phyloP scores from a whole-genome alignment of 2,113 vertebrate genomes.

The Pampusana beccarii region DNA sequence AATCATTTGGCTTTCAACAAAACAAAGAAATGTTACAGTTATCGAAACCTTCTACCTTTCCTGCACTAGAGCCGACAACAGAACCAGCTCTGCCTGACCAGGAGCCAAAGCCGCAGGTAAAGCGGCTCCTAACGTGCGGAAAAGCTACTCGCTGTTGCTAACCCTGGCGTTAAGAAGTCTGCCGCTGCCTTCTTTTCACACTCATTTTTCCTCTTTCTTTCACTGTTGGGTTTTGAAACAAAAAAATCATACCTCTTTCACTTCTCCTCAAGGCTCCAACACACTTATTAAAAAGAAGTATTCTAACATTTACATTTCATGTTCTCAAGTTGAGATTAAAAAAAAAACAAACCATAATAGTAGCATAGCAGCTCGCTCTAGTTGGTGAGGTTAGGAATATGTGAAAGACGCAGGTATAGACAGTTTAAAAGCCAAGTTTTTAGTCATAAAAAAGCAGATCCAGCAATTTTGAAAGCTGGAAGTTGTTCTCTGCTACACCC shows the following conservation, averaged over 20 bases:
- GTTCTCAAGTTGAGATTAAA: background rate
- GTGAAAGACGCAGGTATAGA: background rate
- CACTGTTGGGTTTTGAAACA: background rate
- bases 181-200: background rate
- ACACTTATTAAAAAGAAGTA: background rate
- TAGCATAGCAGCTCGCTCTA: background rate
- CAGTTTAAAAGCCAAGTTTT: background rate
- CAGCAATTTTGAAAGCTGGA: background rate
- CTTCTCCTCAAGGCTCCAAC: background rate
- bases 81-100: background rate
- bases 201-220: background rate
- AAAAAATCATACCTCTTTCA: background rate
- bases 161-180: background rate
- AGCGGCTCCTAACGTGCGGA: accelerated
- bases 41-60: background rate
- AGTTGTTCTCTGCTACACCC: background rate
- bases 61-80: background rate
- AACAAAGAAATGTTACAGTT: background rate
- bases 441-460: background rate
- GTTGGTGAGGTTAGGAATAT: background rate
- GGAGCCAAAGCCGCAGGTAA: background rate
- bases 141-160: background rate
- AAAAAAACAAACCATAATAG: background rate
- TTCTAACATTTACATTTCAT: background rate
- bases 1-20: background rate